A percentile compares a stretch with the other conserved stretches of the same genome.
phyloP scores from a whole-genome alignment of 2,797 vertebrate genomes.

The Sebastiscus albofasciatus region DNA sequence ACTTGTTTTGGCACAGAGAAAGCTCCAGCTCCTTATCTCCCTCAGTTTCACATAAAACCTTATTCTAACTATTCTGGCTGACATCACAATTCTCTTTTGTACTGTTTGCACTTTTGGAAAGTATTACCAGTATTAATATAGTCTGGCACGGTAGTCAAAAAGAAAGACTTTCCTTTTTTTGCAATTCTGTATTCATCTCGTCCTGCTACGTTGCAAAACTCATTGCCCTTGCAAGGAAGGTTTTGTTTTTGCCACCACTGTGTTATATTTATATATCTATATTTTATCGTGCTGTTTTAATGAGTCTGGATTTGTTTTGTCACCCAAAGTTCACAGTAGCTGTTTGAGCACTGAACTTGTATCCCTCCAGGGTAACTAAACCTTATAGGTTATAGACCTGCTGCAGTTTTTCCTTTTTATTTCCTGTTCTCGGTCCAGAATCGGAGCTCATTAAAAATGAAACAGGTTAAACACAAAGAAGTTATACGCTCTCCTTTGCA shows the following conservation, averaged over 20 bases:
- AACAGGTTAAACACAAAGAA: conserved; percentile 16
- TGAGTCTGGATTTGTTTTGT: neutral
- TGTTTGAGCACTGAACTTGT: neutral
- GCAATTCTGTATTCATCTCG: neutral
- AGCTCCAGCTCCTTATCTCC: neutral
- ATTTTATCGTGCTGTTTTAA: neutral
- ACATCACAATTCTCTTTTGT: neutral
- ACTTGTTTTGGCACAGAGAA: conserved; percentile 5
- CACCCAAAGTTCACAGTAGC: neutral
- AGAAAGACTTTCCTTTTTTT: neutral
- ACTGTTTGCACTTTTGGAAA: conserved; percentile 14
- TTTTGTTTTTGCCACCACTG: neutral
- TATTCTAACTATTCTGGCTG: neutral
- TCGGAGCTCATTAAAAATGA: conserved; percentile 30
- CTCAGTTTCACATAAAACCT: conserved; percentile 1
- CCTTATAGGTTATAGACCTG: neutral
- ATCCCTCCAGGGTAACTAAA: neutral
- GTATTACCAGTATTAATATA: neutral
- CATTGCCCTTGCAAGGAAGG: neutral
- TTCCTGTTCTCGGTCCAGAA: neutral
- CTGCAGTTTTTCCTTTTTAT: neutral
- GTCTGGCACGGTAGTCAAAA: neutral
- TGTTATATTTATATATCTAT: neutral
- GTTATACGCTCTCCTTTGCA: neutral
- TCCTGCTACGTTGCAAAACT: neutral